These are phyloP conservation scores for Encarsia formosa DNA, from an alignment of 2,888 invertebrate species.

Conservation along the genomic window DNA sequence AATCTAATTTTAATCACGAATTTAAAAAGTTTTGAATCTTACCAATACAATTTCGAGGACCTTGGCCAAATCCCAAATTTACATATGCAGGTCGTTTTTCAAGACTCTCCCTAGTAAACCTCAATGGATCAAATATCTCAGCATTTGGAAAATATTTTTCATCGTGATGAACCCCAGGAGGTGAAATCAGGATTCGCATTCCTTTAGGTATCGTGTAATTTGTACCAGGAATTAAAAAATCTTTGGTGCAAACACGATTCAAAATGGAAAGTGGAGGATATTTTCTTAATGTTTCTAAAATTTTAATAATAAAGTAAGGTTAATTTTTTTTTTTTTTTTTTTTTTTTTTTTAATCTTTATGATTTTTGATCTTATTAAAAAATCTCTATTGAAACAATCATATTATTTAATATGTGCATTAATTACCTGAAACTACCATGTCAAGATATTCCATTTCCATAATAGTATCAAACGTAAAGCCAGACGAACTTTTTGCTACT, in stretches of 20 bases:
- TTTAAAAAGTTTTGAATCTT: not conserved
- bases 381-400: too few species aligned
- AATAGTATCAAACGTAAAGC: slow-evolving; percentile 48
- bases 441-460: slow-evolving; percentile 53
- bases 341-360: too few species aligned
- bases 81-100: slow-evolving; percentile 24
- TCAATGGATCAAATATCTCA: slow-evolving; percentile 51
- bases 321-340: too few species aligned
- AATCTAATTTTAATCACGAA: not conserved
- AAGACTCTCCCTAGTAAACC: slow-evolving; percentile 46
- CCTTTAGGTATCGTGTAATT: slow-evolving; percentile 31
- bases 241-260: slow-evolving; percentile 39
- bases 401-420: too few species aligned
- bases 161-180: slow-evolving; percentile 49
- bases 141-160: slow-evolving; percentile 51
- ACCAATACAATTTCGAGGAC: slow-evolving; percentile 33
- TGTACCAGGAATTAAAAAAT: slow-evolving; percentile 25
- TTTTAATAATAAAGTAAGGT: not conserved
- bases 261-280: slow-evolving; percentile 40
- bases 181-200: slow-evolving; percentile 40
- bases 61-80: slow-evolving; percentile 31
- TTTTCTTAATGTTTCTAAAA: slow-evolving; percentile 39
- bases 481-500: slow-evolving; percentile 30
- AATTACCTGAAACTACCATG: too few species aligned
- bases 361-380: too few species aligned